Conservation (phyloP, 2,113 vertebrate species). For the Alouatta palliata region DNA sequence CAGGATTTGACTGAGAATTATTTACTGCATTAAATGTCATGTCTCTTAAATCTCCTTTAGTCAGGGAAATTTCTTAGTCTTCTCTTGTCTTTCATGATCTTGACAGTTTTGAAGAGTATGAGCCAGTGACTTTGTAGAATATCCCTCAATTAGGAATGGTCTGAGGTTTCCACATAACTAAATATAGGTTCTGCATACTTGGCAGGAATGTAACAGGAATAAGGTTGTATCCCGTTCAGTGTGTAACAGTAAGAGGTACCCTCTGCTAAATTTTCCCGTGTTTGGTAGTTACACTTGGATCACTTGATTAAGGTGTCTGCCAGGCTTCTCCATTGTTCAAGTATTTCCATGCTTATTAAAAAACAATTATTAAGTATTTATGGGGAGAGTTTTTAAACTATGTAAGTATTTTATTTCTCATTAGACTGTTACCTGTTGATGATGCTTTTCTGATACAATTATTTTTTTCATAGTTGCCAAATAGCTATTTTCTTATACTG, state of each 20-base stretch:
- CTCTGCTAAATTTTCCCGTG: neutral
- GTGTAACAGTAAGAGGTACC: neutral
- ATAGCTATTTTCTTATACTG: neutral
- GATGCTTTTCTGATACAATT: neutral
- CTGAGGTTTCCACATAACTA: neutral
- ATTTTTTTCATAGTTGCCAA: slow-evolving; percentile 2
- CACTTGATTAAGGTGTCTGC: neutral
- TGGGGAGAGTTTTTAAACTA: neutral
- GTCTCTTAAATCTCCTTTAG: neutral
- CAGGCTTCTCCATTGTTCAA: neutral
- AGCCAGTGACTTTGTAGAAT: neutral
- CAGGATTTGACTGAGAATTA: neutral
- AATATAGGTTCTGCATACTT: neutral
- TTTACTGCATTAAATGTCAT: neutral
- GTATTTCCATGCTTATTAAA: neutral
- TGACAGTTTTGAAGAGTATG: neutral
- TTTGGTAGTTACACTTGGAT: neutral
- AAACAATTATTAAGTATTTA: neutral
- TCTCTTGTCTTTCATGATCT: neutral
- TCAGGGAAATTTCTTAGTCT: neutral
- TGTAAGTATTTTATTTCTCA: neutral
- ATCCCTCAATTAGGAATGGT: neutral
- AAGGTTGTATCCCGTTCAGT: neutral
- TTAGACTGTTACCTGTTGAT: neutral
- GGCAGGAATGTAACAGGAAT: neutral